Conservation (phyloP, 2,797 vertebrate genomes). For the Clarias laeviceps region DNA sequence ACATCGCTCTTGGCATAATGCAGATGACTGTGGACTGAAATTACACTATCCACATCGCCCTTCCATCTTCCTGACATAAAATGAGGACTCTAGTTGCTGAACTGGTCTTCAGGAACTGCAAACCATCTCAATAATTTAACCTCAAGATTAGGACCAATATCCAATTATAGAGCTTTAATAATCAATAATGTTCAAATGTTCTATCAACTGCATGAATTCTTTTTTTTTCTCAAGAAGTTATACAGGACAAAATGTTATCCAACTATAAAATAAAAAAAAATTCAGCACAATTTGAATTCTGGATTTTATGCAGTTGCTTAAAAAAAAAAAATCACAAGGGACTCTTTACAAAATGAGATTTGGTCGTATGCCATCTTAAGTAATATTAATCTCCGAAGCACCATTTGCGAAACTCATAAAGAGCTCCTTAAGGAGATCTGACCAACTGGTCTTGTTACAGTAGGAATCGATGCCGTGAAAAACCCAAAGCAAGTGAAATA, state of each 20-base stretch:
- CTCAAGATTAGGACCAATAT: not conserved
- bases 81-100: not conserved
- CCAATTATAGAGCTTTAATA: not conserved
- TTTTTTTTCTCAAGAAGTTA: not conserved
- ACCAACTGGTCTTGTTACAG: conserved; percentile 9
- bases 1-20: not conserved
- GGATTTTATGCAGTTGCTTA: not conserved
- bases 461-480: not conserved
- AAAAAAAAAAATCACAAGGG: not conserved
- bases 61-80: not conserved
- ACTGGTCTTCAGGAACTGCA: not conserved
- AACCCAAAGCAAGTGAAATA: not conserved
- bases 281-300: not conserved
- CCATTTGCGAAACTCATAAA: not conserved
- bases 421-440: conserved; percentile 10
- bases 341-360: not conserved
- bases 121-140: not conserved
- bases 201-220: not conserved
- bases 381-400: conserved; percentile 5
- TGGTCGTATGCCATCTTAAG: conserved; percentile 1
- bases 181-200: not conserved
- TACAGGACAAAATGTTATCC: not conserved
- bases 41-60: not conserved
- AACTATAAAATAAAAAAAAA: not conserved
- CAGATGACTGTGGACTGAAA: not conserved